Conservation (phyloP, 2,113 vertebrate genomes). For the Cinclus mexicanus region DNA sequence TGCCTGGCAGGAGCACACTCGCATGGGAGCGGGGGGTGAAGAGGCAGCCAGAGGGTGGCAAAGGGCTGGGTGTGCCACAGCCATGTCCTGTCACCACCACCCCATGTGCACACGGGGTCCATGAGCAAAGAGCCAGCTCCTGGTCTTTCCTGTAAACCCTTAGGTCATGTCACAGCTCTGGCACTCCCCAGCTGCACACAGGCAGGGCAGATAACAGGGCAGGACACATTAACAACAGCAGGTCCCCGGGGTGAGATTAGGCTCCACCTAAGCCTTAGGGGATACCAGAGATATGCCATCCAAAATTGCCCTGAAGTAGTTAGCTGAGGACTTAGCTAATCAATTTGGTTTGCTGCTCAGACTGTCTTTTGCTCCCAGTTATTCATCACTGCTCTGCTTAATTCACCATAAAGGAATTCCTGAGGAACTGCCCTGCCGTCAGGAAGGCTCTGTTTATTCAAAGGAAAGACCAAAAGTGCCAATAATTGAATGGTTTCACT, state of each 20-base stretch:
- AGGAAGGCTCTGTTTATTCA: slow-evolving; percentile 48
- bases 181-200: neutral
- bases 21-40: rapidly evolving
- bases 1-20: neutral
- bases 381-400: slow-evolving; percentile 73
- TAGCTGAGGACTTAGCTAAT: neutral
- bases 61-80: neutral
- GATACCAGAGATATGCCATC: neutral
- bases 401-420: slow-evolving; percentile 78
- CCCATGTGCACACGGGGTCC: rapidly evolving
- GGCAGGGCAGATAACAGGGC: neutral
- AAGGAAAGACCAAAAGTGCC: slow-evolving; percentile 5
- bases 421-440: slow-evolving; percentile 56
- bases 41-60: neutral
- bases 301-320: slow-evolving; percentile 6
- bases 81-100: neutral
- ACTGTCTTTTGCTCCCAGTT: slow-evolving; percentile 26
- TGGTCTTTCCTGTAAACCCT: neutral
- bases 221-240: neutral
- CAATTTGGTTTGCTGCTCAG: slow-evolving; percentile 18
- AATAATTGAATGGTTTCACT: slow-evolving; percentile 11
- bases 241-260: neutral
- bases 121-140: neutral
- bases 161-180: neutral
- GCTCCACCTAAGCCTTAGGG: neutral